Evolutionary conservation across 2,113 vertebrate genomes (phyloP), one percentile per base, ranked within the genome.

Genomic region (Upupa epops): DNA sequence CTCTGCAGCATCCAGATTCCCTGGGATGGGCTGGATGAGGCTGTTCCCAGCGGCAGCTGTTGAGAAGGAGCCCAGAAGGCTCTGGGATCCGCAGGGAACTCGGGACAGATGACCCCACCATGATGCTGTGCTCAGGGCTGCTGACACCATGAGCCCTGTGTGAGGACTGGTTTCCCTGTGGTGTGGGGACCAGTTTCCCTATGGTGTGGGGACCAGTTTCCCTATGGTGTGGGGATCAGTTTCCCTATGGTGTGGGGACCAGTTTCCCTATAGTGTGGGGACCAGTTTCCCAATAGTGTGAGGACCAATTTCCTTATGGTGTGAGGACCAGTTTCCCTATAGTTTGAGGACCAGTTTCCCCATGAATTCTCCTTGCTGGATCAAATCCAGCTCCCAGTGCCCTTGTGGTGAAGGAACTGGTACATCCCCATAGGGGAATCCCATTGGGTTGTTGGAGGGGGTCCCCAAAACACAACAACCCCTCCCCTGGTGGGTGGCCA

Each of bases 61-160:
- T 36, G 42, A 64, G 52, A 16, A 80, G 60, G 49, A 59, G 40
- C 51, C n/a, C 9, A 29, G 40, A 74, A 36, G 48, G 51, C 54
- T 61, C 36, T 4, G 11, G 42, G 68, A 75, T 40, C 40, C 18
- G 2, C 34, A 20, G 74, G 56, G 74, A 56, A 21, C 49, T 58
- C 49, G 36, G 70, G n/a, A 17, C 55, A 64, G 54, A 24, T 15
- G 40, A 42, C 40, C 15, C 40, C 40, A 42, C 40, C 40, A 42
- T 63, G 29, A 64, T 1, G 2, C 52, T 1, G 0, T 0, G 1
- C 60, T 60, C 2, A 9, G 46, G 77, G 60, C 37, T 6, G 0
- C 32, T 20, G 5, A 34, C n/a, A 32, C 65, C 4, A 1, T 1
- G 2, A 0, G 32, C 56, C 42, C 3, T 55, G 31, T 3, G 0